Evolutionary conservation across 2,888 invertebrate species (phyloP).

Genomic region (Ischnus inquisitorius): DNA sequence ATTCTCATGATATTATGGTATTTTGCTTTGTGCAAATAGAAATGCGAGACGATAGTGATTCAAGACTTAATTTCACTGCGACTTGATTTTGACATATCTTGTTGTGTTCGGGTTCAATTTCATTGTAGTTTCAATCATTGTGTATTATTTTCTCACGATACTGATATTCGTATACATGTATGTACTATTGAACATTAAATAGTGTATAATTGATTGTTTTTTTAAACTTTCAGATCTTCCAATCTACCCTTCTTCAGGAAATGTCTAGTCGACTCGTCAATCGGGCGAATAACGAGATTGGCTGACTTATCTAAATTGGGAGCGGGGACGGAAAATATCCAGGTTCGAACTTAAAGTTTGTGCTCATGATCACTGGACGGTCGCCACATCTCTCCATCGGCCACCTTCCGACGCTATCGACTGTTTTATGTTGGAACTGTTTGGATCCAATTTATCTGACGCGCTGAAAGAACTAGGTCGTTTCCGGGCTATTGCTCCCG

Average conservation of each 20-base stretch:
- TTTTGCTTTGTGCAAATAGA: conserved; percentile 16
- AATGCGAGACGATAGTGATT: background rate
- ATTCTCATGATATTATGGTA: background rate
- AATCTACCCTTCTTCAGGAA: background rate
- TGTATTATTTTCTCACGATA: background rate
- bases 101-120: background rate
- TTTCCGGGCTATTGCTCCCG: conserved; percentile 75
- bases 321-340: conserved; percentile 28
- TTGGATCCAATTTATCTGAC: conserved; percentile 78
- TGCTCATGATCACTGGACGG: conserved; percentile 71
- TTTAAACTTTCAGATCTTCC: background rate
- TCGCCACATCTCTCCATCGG: conserved; percentile 37
- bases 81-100: background rate
- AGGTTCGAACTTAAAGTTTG: conserved; percentile 69
- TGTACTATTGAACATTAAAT: background rate
- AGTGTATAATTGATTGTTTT: background rate
- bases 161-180: background rate
- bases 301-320: background rate
- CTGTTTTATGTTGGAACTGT: conserved; percentile 77
- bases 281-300: conserved; percentile 1
- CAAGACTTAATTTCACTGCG: background rate
- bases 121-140: background rate
- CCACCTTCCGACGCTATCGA: conserved; percentile 53
- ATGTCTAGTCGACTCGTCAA: background rate
- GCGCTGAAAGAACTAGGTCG: conserved; percentile 76